phyloP scores from a whole-genome alignment of 2,113 vertebrate species.

The Lates calcarifer region DNA sequence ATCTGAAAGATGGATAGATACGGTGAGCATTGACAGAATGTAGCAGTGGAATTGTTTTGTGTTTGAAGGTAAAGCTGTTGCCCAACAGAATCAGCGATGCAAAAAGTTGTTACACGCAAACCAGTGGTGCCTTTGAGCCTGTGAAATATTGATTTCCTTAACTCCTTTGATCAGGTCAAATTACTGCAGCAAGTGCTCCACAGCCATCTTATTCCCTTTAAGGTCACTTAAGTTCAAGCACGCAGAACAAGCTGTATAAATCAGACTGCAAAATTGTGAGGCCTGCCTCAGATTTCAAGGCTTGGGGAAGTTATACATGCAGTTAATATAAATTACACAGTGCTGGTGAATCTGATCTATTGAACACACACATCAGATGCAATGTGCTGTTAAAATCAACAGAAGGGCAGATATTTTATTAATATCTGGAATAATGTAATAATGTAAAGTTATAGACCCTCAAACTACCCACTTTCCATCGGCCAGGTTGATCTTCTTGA shows the following conservation, averaged over 20 bases:
- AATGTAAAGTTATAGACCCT: not conserved
- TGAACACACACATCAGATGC: not conserved
- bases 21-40: not conserved
- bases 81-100: not conserved
- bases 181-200: not conserved
- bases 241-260: not conserved
- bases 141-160: constrained; percentile 21
- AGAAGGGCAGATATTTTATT: not conserved
- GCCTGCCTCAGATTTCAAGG: not conserved
- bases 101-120: constrained; percentile 10
- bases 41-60: not conserved
- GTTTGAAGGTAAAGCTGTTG: not conserved
- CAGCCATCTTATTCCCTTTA: constrained; percentile 1
- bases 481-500: constrained; percentile 87
- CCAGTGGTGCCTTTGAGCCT: constrained; percentile 5
- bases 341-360: not conserved
- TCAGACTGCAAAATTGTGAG: constrained; percentile 4
- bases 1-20: constrained; percentile 80
- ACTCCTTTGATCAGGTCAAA: constrained; percentile 22
- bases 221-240: constrained; percentile 37
- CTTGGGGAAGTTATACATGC: constrained; percentile 3
- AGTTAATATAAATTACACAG: constrained; percentile 7
- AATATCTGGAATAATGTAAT: not conserved
- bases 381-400: not conserved
- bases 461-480: constrained; percentile 90